A percentile compares a stretch with the other conserved stretches of the same genome.
Conservation (phyloP, 2,797 vertebrate species). For the Paedocypris micromegethes region DNA sequence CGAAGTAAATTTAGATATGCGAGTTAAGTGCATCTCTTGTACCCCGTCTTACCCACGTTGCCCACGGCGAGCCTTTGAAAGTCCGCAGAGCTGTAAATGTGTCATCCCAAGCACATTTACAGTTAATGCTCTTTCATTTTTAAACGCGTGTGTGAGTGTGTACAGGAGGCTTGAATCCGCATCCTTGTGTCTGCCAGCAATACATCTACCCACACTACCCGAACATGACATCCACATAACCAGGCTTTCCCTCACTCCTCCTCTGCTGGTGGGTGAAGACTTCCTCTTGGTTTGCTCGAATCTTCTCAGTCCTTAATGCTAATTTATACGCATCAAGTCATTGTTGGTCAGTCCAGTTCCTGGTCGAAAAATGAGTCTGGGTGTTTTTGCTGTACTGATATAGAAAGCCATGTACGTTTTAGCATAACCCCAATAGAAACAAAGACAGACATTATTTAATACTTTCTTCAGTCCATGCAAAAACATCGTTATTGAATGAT, state of each 20-base stretch:
- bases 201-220: conserved; percentile 66
- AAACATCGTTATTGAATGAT: too few relatives aligned
- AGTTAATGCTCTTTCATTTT: conserved; percentile 71
- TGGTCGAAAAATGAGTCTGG: too few relatives aligned
- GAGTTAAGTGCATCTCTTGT: conserved; percentile 7
- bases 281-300: too few relatives aligned
- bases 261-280: not conserved
- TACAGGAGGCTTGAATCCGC: conserved; percentile 53
- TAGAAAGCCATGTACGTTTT: too few relatives aligned
- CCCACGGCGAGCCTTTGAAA: conserved; percentile 25
- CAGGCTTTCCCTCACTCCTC: conserved; percentile 36
- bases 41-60: conserved; percentile 36
- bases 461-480: too few relatives aligned
- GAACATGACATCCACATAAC: conserved; percentile 63
- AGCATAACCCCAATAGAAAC: too few relatives aligned
- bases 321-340: too few relatives aligned
- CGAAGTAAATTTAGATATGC: too few relatives aligned
- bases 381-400: too few relatives aligned
- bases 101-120: conserved; percentile 54
- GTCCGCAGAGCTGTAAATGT: conserved; percentile 38
- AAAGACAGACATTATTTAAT: too few relatives aligned
- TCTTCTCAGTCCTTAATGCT: too few relatives aligned
- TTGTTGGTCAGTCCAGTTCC: too few relatives aligned
- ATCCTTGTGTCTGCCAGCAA: conserved; percentile 58
- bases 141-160: conserved; percentile 71